Evolutionary conservation across 2,797 vertebrate species (phyloP), one percentile per base, ranked within the genome.

Genomic region (Hoplostethus mediterraneus): DNA sequence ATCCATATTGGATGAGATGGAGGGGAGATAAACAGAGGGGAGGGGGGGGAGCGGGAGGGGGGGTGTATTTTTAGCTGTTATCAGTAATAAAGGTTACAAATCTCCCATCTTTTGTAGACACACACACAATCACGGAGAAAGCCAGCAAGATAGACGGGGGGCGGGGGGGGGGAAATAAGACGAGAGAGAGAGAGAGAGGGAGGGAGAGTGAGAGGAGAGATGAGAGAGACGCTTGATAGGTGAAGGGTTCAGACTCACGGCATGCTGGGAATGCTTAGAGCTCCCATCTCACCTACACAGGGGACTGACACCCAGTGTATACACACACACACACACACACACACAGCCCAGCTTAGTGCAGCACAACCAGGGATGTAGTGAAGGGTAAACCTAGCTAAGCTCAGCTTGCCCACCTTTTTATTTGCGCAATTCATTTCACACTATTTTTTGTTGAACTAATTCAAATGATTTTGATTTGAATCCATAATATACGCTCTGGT

Each of bases 81-180:
- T 83, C 87, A 83, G 70, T 65, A 57, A 85, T 59, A 73, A 88
- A 90, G 88, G 85, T 85, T 82, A 82, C 65, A 85, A 74, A 87
- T 87, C 73, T 65, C 48, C 87, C 79, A 87, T 84, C 85, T 88
- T 33, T 83, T 78, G 60, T 77, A 54, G 60, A 63, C 67, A 6
- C 38, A 62, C 38, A 62, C 55, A 25, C 67, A 67, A 67, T 68
- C 3, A 44, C 8, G 33, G 45, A 67, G 57, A 81, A 78, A 60
- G 10, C 59, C 25, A 52, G 56, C 2, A 9, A 55, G 69, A 84
- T 5, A 73, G 63, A 75, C 36, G 64, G 56, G 61, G 57, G 45
- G n/a, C n/a, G n/a, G 38, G 63, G 73, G 40, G 64, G 56, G 61
- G 57, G 48, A 38, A 58, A 74, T 79, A 77, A 75, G 73, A 63